Percentiles rank a stretch among this genome's conserved stretches.
Conservation (phyloP, 2,113 vertebrate species). For the Azemiops feae region DNA sequence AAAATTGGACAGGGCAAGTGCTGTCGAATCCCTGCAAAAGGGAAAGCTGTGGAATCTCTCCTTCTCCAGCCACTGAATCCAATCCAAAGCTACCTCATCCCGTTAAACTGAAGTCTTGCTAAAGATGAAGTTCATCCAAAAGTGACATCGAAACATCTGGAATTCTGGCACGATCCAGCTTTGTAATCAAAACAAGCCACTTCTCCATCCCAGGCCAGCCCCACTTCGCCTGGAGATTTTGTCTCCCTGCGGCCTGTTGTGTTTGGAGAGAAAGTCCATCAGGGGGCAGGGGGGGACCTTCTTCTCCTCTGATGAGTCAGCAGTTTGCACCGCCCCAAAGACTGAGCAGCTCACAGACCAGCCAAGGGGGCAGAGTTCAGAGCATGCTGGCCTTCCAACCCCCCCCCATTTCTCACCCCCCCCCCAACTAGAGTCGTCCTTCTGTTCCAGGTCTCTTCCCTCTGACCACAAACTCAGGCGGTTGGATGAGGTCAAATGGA, state of each 20-base stretch:
- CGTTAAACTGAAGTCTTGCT: conserved; percentile 56
- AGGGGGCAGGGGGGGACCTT: conserved; percentile 53
- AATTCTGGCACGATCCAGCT: conserved; percentile 46
- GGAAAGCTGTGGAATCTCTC: background rate
- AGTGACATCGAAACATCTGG: conserved; percentile 39
- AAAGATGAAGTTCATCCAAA: conserved; percentile 27
- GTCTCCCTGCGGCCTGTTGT: conserved; percentile 24
- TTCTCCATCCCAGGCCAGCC: conserved; percentile 23
- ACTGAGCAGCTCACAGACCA: background rate
- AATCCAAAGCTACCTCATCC: conserved; percentile 50
- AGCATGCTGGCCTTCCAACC: background rate
- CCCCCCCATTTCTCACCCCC: no score
- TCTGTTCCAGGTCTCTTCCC: background rate
- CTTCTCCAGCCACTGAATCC: background rate
- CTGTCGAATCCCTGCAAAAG: background rate
- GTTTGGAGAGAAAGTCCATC: conserved; percentile 53
- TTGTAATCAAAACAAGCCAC: conserved; percentile 53
- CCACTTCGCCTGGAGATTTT: conserved; percentile 33
- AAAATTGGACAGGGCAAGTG: background rate
- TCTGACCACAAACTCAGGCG: background rate
- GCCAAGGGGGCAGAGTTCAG: conserved; percentile 25
- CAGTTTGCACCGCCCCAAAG: conserved; percentile 41
- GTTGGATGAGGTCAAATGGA: background rate
- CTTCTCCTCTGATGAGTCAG: conserved; percentile 34
- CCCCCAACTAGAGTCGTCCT: no score